Base-by-base conservation (phyloP, 2,797 vertebrate species). In the Tapirus indicus region DNA sequence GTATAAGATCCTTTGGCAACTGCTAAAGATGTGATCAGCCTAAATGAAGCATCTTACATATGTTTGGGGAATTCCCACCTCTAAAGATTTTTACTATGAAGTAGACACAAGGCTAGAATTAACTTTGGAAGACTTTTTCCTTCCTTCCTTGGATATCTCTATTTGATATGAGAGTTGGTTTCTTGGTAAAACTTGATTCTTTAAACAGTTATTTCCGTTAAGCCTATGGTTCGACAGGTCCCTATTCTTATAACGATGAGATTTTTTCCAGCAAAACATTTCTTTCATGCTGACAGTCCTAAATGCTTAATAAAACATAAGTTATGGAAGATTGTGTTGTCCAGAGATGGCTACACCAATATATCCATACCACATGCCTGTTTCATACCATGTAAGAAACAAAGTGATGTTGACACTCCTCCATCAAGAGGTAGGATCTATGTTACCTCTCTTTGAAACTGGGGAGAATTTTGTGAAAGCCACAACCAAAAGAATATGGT, bases 31-130 rank as follows among this genome's bases (percentile, higher is more conserved):
- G 91, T 52, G 94, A 97, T 94, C 75, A 82, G 62, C 86, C 82
- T 86, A 92, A 98, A 97, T 82, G 32, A 97, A 97, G 85, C 79
- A 69, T 79, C 95, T 94, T 96, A 91, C 91, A 84, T 72, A 69
- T 95, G 92, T 84, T 95, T 95, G 74, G 93, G 88, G 94, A 98
- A 98, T 98, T 97, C 96, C 74, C 58, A 41, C 97, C 88, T 95
- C 92, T 91, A 90, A 97, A 98, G 94, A 97, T 97, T 96, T 91
- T 96, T 95, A 95, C 93, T 98, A 87, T 96, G 80, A 38, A 82
- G 91, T 94, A 74, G 35, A 82, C 23, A 47, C 89, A 97, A 98
- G 95, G 96, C 96, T 97, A 97, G 83, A 95, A 97, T 97, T 98
- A 97, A 80, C 94, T 96, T 90, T 71, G 75, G 88, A 93, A 94